Base-by-base conservation (phyloP, 2,113 vertebrate species). In the Pedionomus torquatus region DNA sequence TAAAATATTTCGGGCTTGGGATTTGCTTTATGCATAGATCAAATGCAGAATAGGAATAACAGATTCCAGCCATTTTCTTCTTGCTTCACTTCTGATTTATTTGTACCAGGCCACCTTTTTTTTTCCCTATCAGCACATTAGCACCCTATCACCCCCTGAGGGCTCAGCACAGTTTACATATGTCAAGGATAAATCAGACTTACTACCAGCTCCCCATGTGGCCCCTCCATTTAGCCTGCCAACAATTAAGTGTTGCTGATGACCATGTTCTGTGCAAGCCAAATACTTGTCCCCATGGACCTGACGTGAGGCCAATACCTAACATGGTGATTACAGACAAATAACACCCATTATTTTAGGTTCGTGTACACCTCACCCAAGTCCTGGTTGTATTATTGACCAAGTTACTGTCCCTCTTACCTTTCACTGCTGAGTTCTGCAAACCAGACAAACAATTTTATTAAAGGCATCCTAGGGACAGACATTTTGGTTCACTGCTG, bases 1-100 rank as follows among this genome's bases (percentile, higher is more conserved):
- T 41, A 44, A 76, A 84, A 71, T 1, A 0, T 78, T 78, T 66
- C 37, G 12, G 19, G 13, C 11, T 76, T 86, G n/a, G 25, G 11
- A 48, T 46, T 86, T 28, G 23, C 13, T 61, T 61, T 74, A 37
- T 66, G 28, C 70, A 54, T 60, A n/a, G 37, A 57, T 69, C 24
- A 80, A 69, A 65, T n/a, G n/a, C 44, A 54, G 41, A 83, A 63
- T 2, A 74, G 11, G 15, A 28, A 72, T 0, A 0, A 74, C n/a
- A 33, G 3, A 69, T 77, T 83, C 20, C 26, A 88, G 44, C 4
- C 20, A 37, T 72, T 86, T 95, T 77, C 14, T 37, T 83, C 65
- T 57, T 74, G 24, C 18, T 51, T 71, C 21, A 49, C 8, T 80
- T 66, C 28, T 49, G 54, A 65, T 9, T 91, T 21, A 37, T 16